Evolutionary conservation across 2,113 vertebrate species (phyloP), one percentile per base, ranked within the genome.

Genomic region (Datnioides undecimradiatus): DNA sequence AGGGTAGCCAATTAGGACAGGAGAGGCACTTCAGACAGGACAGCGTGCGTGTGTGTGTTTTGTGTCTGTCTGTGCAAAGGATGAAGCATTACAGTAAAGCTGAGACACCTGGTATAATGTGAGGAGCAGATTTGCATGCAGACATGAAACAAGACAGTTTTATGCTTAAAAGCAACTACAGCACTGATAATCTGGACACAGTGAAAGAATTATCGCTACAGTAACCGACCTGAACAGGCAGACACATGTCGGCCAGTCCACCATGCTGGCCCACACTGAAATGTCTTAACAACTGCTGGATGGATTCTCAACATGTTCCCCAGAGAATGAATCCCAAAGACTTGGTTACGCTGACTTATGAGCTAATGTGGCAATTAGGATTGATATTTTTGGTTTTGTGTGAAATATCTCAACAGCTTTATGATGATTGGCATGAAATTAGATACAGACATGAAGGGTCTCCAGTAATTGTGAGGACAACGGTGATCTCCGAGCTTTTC

Each of bases 371-470:
- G n/a, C n/a, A n/a, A n/a, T n/a, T n/a, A n/a, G n/a, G n/a, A n/a
- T n/a, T n/a, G n/a, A n/a, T n/a, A n/a, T n/a, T n/a, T n/a, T n/a
- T n/a, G n/a, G n/a, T n/a, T n/a, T 45, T 27, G 40, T 36, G 63
- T 46, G 21, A 46, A 58, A 72, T 27, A 49, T 29, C 38, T 45
- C 19, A 49, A 41, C 73, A 27, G 41, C 16, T 6, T 2, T 17
- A 40, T 45, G 38, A 41, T 63, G 64, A 70, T 73, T 67, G 57
- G 36, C 52, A 59, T 65, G 33, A 82, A 72, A 73, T 59, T 34
- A 45, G n/a, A 1, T 23, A 12, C 36, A 54, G 68, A 19, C 48
- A 33, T 25, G n/a, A 19, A 63, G 33, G 38, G 54, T 40, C 40
- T 55, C 17, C 34, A 5, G 34, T 21, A 60, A 19, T 7, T 74